phyloP scores from a whole-genome alignment of 2,113 vertebrate species.

The Podilymbus podiceps region DNA sequence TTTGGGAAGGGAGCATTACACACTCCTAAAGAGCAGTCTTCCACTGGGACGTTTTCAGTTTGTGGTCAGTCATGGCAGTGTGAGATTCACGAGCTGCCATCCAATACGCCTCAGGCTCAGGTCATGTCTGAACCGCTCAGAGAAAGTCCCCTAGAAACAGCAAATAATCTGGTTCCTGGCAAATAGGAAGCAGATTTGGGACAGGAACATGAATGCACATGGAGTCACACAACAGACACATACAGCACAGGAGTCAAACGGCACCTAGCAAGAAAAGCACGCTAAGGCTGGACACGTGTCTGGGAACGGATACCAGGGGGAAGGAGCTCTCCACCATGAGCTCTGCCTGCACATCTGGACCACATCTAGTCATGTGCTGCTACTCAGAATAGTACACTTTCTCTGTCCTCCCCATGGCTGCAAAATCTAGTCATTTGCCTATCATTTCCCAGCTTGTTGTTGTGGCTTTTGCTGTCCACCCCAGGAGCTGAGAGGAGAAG shows the following conservation, averaged over 20 bases:
- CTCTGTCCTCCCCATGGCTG: neutral
- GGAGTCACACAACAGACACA: neutral
- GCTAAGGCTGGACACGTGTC: rapidly evolving
- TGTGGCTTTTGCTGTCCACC: neutral
- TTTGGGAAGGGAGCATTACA: constrained; percentile 62
- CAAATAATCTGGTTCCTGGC: neutral
- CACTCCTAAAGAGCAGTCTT: constrained; percentile 58
- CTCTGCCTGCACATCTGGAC: neutral
- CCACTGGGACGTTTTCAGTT: constrained; percentile 37
- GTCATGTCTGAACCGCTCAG: neutral
- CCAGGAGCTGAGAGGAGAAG: neutral
- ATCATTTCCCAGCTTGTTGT: neutral
- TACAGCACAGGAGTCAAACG: neutral
- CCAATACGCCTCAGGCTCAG: neutral
- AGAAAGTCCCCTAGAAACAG: constrained; percentile 43
- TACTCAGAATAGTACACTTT: neutral
- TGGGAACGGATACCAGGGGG: rapidly evolving
- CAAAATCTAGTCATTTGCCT: neutral
- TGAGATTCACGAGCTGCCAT: constrained; percentile 39
- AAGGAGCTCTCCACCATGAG: neutral
- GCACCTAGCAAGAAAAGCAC: neutral
- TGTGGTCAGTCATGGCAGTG: constrained; percentile 54
- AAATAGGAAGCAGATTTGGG: constrained; percentile 19
- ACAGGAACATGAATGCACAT: neutral
- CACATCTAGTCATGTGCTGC: neutral